These are phyloP conservation scores for Ophiodon elongatus DNA, from an alignment of 2,113 vertebrate genomes.

Conservation along the genomic window DNA sequence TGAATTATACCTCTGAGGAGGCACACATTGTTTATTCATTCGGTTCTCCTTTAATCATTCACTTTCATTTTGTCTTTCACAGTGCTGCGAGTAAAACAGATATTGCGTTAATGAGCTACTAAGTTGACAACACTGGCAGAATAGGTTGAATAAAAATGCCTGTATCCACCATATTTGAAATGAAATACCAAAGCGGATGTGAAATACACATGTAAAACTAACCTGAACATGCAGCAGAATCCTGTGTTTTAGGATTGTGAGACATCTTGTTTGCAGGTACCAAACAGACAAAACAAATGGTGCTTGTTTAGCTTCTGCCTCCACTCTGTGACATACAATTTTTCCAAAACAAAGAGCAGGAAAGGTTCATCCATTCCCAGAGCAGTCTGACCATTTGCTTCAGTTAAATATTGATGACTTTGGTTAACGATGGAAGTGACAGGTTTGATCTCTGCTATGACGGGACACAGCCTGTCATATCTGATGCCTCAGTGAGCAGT, in stretches of 20 bases:
- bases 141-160: conserved; percentile 7
- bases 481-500: conserved; percentile 41
- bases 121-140: background rate
- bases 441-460: conserved; percentile 38
- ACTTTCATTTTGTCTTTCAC: conserved; percentile 28
- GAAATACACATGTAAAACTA: background rate
- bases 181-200: background rate
- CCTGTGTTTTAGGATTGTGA: background rate
- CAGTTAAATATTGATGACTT: conserved; percentile 52
- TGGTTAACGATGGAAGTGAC: conserved; percentile 40
- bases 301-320: conserved; percentile 7
- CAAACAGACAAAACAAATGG: background rate
- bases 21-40: conserved; percentile 1
- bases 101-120: conserved; percentile 33
- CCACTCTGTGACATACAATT: background rate
- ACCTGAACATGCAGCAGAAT: background rate
- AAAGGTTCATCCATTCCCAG: background rate
- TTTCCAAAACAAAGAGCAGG: background rate
- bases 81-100: background rate
- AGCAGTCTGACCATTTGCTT: conserved; percentile 21
- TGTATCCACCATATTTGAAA: background rate
- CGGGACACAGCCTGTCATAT: conserved; percentile 50
- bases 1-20: background rate
- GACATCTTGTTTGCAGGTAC: background rate
- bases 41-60: conserved; percentile 30